Conservation (phyloP, 2,888 invertebrate genomes). For the Agrotis ipsilon region DNA sequence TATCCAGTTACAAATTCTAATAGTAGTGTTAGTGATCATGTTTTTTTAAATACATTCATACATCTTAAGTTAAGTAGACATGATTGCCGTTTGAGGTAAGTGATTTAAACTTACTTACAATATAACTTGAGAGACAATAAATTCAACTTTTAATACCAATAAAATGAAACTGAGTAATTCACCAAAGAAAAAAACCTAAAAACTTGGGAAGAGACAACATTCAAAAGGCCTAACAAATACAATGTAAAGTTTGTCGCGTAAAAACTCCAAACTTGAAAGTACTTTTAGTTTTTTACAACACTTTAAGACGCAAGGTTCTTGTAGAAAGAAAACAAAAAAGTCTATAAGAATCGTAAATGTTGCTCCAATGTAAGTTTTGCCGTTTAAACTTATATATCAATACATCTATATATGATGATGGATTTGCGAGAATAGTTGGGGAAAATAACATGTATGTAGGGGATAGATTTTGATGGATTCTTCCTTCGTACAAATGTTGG, state of each 20-base stretch:
- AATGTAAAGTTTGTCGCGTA: constrained; percentile 72
- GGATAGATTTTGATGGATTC: constrained; percentile 42
- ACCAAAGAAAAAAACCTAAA: constrained; percentile 28
- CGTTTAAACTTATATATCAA: constrained; percentile 60
- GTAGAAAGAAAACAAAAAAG: constrained; percentile 41
- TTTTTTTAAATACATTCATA: too few relatives aligned
- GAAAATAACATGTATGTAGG: constrained; percentile 36
- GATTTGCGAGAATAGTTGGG: constrained; percentile 49
- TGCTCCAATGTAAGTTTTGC: constrained; percentile 57
- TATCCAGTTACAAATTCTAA: too few relatives aligned
- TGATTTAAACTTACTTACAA: neutral
- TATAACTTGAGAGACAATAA: neutral
- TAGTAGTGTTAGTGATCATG: too few relatives aligned
- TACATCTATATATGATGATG: constrained; percentile 47
- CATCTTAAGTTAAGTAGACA: too few relatives aligned
- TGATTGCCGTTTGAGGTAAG: too few relatives aligned
- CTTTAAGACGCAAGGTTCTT: constrained; percentile 63
- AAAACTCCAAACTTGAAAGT: constrained; percentile 69
- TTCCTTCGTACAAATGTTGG: constrained; percentile 24
- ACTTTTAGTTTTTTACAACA: constrained; percentile 74
- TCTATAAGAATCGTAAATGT: constrained; percentile 60
- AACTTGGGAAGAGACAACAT: constrained; percentile 44
- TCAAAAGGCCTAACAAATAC: constrained; percentile 65
- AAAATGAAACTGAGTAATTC: constrained; percentile 13
- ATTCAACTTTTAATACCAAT: neutral